Evolutionary conservation across 2,888 invertebrate species (phyloP).

Genomic region (Protodeltote pygarga): DNA sequence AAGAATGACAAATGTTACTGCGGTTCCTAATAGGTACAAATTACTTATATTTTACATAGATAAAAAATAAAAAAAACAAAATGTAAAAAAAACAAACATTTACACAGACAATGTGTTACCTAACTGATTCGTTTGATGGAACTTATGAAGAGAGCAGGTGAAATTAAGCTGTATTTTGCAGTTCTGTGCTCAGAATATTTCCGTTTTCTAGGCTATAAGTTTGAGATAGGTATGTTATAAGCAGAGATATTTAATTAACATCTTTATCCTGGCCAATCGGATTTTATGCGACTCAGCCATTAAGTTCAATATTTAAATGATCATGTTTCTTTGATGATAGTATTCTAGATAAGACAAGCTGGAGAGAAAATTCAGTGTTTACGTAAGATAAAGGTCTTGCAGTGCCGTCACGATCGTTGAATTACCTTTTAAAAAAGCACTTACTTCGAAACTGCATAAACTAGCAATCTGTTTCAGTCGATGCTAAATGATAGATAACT

Average conservation of each 20-base stretch:
- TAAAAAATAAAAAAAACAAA: slow-evolving; percentile 9
- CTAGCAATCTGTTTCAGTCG: slow-evolving; percentile 72
- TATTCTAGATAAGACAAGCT: too few species aligned
- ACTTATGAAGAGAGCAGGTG: too few species aligned
- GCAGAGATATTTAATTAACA: too few species aligned
- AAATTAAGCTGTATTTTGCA: neutral
- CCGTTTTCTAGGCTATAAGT: neutral
- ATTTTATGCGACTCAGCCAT: too few species aligned
- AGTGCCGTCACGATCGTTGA: slow-evolving; percentile 76
- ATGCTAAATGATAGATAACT: slow-evolving; percentile 10
- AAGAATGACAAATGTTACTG: too few species aligned
- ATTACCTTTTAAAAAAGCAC: slow-evolving; percentile 1
- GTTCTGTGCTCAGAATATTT: neutral
- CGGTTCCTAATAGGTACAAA: too few species aligned
- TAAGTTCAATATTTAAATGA: too few species aligned
- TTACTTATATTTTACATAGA: too few species aligned
- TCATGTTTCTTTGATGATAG: too few species aligned
- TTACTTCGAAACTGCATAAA: slow-evolving; percentile 36
- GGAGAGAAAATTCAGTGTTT: too few species aligned
- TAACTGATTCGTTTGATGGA: neutral
- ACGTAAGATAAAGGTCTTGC: slow-evolving; percentile 9
- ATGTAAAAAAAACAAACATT: slow-evolving; percentile 16
- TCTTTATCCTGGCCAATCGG: too few species aligned
- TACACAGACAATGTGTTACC: slow-evolving; percentile 20
- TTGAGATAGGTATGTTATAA: neutral